These are phyloP conservation scores for Mionectes olivaceus DNA, from an alignment of 2,797 vertebrate species.

Conservation along the genomic window DNA sequence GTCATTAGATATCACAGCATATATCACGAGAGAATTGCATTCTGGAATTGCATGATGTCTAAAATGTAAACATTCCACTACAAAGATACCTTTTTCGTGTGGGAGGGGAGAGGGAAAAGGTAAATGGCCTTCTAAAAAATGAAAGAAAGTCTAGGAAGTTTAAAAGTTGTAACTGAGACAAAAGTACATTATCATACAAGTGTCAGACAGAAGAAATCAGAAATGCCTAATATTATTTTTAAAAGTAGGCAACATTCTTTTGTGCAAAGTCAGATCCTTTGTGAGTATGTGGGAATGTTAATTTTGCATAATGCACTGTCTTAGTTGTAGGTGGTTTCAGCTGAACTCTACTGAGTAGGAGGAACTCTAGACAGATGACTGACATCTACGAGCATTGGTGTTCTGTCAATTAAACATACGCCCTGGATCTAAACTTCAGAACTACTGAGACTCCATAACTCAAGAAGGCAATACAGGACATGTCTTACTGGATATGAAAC, in stretches of 20 bases:
- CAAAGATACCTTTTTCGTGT: slow-evolving; percentile 5
- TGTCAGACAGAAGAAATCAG: neutral
- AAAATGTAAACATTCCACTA: neutral
- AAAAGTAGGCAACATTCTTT: neutral
- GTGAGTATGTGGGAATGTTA: neutral
- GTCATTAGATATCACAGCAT: slow-evolving; percentile 60
- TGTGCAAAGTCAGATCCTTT: neutral
- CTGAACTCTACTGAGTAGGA: neutral
- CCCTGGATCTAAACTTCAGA: neutral
- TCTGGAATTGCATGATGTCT: neutral
- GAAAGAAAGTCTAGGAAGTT: neutral
- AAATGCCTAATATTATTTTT: neutral
- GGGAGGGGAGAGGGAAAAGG: neutral
- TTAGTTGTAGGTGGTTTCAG: neutral
- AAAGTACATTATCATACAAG: neutral
- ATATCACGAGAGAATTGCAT: slow-evolving; percentile 59
- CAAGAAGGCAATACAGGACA: neutral
- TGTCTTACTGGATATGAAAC: neutral
- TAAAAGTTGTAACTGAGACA: neutral
- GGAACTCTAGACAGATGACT: neutral
- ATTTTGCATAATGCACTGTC: neutral
- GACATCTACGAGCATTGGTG: neutral
- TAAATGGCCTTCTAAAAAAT: neutral
- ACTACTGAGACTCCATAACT: neutral
- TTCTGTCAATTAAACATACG: neutral